Conservation (phyloP, 2,888 invertebrate genomes). For the Tridacna crocea region DNA sequence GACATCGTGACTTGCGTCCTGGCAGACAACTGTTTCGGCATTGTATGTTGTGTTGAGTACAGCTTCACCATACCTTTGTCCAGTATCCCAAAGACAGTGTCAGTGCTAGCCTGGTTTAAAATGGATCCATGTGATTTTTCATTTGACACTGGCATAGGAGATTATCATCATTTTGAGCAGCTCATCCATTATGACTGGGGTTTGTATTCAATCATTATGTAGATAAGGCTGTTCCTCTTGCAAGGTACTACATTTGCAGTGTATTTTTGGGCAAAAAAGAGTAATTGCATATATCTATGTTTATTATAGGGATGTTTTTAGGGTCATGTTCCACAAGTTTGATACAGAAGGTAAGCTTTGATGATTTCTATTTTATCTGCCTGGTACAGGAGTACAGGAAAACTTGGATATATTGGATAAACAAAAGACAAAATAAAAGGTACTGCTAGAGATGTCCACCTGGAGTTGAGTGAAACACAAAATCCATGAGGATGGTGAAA, state of each 20-base stretch:
- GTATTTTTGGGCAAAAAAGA: background rate
- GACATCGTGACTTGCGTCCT: slow-evolving; percentile 51
- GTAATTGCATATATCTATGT: background rate
- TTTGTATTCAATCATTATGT: slow-evolving; percentile 23
- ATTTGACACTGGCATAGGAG: slow-evolving; percentile 33
- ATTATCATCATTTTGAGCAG: slow-evolving; percentile 29
- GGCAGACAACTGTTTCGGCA: slow-evolving; percentile 64
- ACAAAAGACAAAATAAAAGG: too few species aligned
- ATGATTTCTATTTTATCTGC: too few species aligned
- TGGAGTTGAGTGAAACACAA: too few species aligned
- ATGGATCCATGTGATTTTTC: slow-evolving; percentile 49
- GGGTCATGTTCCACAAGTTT: too few species aligned
- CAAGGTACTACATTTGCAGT: background rate
- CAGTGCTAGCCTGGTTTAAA: slow-evolving; percentile 45
- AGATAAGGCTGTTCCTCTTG: background rate
- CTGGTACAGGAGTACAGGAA: too few species aligned
- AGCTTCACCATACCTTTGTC: slow-evolving; percentile 57
- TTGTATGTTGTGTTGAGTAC: slow-evolving; percentile 59
- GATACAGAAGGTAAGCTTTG: too few species aligned
- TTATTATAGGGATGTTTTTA: background rate
- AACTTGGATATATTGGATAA: too few species aligned
- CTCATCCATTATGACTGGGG: slow-evolving; percentile 57
- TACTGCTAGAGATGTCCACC: too few species aligned
- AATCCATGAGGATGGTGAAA: too few species aligned
- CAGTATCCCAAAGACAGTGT: slow-evolving; percentile 26